These are phyloP conservation scores for Spatulosminthurus flaviceps DNA, from an alignment of 2,888 invertebrate genomes.

Conservation along the genomic window DNA sequence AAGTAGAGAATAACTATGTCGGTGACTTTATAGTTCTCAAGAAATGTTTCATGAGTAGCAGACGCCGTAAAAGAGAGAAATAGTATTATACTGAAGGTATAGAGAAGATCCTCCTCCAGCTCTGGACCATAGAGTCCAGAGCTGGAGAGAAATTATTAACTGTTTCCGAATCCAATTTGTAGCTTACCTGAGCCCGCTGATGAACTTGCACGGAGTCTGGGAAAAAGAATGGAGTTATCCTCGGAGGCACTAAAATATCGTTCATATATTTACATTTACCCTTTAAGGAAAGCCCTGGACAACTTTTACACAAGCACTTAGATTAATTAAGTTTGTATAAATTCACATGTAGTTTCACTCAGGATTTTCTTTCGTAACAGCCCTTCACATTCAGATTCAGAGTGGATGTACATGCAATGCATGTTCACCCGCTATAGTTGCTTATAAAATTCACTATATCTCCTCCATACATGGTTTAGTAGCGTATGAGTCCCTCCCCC, in stretches of 20 bases:
- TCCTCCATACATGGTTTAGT: too few species aligned
- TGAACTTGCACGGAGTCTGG: constrained; percentile 60
- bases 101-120: background rate
- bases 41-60: too few species aligned
- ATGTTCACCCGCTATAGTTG: too few species aligned
- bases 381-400: too few species aligned
- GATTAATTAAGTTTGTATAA: constrained; percentile 13
- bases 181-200: constrained; percentile 44
- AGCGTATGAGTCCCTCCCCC: background rate
- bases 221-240: constrained; percentile 69
- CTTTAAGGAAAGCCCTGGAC: background rate
- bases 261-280: constrained; percentile 5
- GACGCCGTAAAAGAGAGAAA: background rate
- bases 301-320: constrained; percentile 10
- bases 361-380: background rate
- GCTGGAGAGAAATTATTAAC: background rate
- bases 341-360: constrained; percentile 7
- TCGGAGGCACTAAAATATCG: constrained; percentile 69
- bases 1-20: too few species aligned
- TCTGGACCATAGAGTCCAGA: too few species aligned
- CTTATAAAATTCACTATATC: too few species aligned
- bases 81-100: background rate
- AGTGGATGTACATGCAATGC: too few species aligned
- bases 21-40: too few species aligned
- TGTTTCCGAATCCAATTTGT: background rate